Evolutionary conservation across 2,888 invertebrate species (phyloP), one percentile per base, ranked within the genome.

Genomic region (Rotaria magnacalcarata): DNA sequence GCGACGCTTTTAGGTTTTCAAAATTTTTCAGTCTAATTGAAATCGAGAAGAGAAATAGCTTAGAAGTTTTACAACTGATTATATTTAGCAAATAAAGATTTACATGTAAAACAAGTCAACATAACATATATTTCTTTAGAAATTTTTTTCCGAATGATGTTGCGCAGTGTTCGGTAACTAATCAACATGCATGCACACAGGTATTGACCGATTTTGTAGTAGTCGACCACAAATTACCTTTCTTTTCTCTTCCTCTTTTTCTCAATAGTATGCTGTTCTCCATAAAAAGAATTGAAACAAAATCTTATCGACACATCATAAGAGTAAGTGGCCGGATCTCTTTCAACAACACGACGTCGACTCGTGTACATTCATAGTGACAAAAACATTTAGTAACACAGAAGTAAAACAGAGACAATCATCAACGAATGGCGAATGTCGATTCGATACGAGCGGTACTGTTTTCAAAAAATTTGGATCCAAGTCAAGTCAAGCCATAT

Each of bases 281-380:
- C 6, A 19, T 41, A 7, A 19, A 16, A 41, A 41, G 67, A 67
- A 67, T 67, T 67, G 67, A 27, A 67, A 67, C 6, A 67, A 34
- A 67, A 67, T 67, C 67, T 67, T 67, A 67, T 67, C 67, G 34
- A 27, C 67, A 67, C 67, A 67, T 67, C 67, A 67, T 10, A 10
- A 67, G 16, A 34, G 27, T 11, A 67, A 67, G 67, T 67, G 34
- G 34, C 34, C 19, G 34, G 67, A 41, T 67, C 34, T 67, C 24
- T 27, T 41, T 41, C 67, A 67, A 34, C 34, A 34, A 16, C 34
- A 34, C 10, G 27, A 67, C 67, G 1, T 34, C 34, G 34, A 67
- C 34, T 0, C 34, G 27, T 19, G 14, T n/a, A 34, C 34, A 2
- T 8, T 4, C 27, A 27, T 27, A n/a, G 58, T 7, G 34, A 34